A percentile compares a stretch with the other conserved stretches of the same genome.
phyloP scores from a whole-genome alignment of 2,113 vertebrate species.

The Myrmophylax atrothorax region DNA sequence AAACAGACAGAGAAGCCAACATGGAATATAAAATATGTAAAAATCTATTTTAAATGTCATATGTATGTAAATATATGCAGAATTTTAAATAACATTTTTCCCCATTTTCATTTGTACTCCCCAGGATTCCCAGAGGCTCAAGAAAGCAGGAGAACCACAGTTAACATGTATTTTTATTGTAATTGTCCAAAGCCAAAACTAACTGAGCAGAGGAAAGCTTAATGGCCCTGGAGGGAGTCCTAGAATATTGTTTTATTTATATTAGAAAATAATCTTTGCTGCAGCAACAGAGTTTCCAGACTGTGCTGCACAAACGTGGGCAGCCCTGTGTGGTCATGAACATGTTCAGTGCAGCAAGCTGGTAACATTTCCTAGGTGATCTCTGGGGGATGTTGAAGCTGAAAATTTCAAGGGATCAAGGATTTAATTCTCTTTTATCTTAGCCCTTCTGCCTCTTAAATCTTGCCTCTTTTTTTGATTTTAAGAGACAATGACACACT shows the following conservation, averaged over 20 bases:
- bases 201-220: background rate
- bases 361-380: background rate
- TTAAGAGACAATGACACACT: background rate
- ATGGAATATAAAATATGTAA: background rate
- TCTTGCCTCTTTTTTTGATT: background rate
- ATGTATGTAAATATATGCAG: background rate
- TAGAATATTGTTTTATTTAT: slow-evolving; percentile 17
- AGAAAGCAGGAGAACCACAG: background rate
- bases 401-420: background rate
- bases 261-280: background rate
- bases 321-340: background rate
- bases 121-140: background rate
- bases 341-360: background rate
- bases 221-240: background rate
- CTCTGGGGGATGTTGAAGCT: background rate
- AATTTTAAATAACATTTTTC: background rate
- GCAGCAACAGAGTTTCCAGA: background rate
- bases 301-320: background rate
- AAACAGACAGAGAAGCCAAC: background rate
- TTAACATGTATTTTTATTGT: background rate
- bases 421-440: background rate
- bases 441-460: background rate
- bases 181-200: background rate
- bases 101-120: background rate
- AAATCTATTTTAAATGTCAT: background rate